Evolutionary conservation across 2,888 invertebrate species (phyloP), one percentile per base, ranked within the genome.

Genomic region (Ectropis crepuscularia): DNA sequence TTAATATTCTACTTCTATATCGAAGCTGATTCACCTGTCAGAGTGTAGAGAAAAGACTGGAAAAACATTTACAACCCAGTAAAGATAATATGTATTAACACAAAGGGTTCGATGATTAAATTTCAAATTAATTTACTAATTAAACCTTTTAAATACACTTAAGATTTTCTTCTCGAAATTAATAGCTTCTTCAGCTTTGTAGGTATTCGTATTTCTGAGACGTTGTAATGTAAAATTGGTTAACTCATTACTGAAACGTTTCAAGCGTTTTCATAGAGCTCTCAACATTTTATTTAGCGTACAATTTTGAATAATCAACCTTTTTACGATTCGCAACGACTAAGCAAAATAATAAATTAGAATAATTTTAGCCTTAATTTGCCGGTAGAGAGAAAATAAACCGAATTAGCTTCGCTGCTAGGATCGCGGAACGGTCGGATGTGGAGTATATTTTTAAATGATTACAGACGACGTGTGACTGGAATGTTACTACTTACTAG

Each of bases 371-470:
- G 46, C 67, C 68, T 77, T 81, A 80, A 82, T 84, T 82, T 78
- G 68, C 75, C 79, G 78, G 75, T 74, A 74, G 74, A 79, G 74
- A 68, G 73, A 81, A 80, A 82, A 83, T 79, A 83, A 85, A 83
- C 73, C 72, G 78, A 85, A 86, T 86, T 85, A 86, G 83, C 83
- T 80, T 78, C 71, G 70, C 68, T 62, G 61, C 62, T 67, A 59
- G 51, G 53, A 50, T 43, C 53, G 38, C 57, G 57, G 45, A 61
- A 60, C 53, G 46, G 62, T 55, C 53, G 49, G 53, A 51, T 59
- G 67, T 63, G 59, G 50, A 47, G 57, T 41, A 41, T 7, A 10
- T 41, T 41, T 41, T 28, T 28, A 28, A 28, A 28, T 28, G 16
- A 28, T 28, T 28, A 28, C 16, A 28, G 1, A 4, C 16, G 16